A percentile compares a stretch with the other conserved stretches of the same genome.
These are phyloP conservation scores for Upupa epops DNA, from an alignment of 2,113 vertebrate genomes.

Conservation along the genomic window DNA sequence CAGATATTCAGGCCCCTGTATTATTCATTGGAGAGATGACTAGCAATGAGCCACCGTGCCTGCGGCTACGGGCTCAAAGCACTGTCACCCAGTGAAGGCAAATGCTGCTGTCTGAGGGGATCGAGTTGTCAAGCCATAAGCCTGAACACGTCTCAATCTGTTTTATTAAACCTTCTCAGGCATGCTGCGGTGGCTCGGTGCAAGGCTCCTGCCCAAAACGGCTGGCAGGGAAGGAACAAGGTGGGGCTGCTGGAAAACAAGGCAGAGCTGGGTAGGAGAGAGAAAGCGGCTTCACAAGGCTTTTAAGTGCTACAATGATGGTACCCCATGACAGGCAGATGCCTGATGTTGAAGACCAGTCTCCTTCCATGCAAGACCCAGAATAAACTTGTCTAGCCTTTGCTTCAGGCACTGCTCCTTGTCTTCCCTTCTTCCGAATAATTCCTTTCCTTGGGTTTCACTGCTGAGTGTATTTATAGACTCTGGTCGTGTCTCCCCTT, in stretches of 20 bases:
- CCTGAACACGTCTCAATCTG: neutral
- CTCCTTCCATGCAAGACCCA: neutral
- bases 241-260: neutral
- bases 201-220: fast-evolving
- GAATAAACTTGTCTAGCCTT: conserved; percentile 4
- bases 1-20: neutral
- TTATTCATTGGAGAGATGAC: conserved; percentile 43
- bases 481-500: conserved; percentile 52
- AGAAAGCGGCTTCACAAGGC: fast-evolving
- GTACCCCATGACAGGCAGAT: fast-evolving
- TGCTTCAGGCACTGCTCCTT: conserved; percentile 9
- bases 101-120: conserved; percentile 8
- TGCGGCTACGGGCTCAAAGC: conserved; percentile 22
- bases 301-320: neutral
- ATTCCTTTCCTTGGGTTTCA: conserved; percentile 24
- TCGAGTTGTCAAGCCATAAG: conserved; percentile 10
- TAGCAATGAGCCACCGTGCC: conserved; percentile 20
- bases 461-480: conserved; percentile 33
- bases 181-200: neutral
- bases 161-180: neutral
- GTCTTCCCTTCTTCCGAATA: neutral
- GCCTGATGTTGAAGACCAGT: neutral
- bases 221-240: neutral
- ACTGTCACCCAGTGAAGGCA: conserved; percentile 31
- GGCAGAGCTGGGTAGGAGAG: neutral